Evolutionary conservation across 2,797 vertebrate genomes (phyloP).

Genomic region (Peromyscus melanophrys): DNA sequence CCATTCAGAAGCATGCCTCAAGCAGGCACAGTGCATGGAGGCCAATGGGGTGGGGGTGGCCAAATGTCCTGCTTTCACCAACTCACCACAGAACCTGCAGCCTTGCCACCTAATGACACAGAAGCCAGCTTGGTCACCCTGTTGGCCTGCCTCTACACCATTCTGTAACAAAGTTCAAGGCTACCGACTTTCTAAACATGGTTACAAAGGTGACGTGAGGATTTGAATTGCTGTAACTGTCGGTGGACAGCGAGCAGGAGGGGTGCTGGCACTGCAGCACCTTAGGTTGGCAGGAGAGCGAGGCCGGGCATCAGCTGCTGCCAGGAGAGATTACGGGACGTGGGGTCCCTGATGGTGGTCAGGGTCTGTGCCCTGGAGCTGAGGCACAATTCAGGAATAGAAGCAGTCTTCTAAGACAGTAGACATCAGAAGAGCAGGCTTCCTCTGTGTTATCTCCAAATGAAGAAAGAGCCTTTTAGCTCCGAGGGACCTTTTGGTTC

Average conservation of each 20-base stretch:
- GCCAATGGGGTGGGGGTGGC: background rate
- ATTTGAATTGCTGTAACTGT: background rate
- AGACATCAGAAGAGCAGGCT: background rate
- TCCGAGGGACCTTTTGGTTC: background rate
- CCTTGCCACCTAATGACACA: background rate
- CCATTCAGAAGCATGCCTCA: background rate
- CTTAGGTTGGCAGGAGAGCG: background rate
- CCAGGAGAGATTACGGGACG: background rate
- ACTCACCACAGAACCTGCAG: background rate
- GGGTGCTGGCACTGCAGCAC: background rate
- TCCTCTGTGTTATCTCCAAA: background rate
- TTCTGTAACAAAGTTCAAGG: background rate
- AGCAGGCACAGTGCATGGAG: background rate
- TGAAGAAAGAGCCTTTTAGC: background rate
- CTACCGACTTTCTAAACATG: background rate
- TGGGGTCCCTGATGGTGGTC: background rate
- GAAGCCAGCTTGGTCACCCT: background rate
- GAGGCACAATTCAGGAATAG: background rate
- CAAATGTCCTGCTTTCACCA: accelerated
- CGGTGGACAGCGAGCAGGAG: background rate
- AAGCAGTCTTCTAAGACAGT: accelerated
- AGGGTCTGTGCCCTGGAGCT: background rate
- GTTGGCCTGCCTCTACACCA: background rate
- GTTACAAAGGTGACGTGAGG: background rate
- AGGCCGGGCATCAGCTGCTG: background rate